Evolutionary conservation across 2,888 invertebrate genomes (phyloP).

Genomic region (Cephalotes varians): DNA sequence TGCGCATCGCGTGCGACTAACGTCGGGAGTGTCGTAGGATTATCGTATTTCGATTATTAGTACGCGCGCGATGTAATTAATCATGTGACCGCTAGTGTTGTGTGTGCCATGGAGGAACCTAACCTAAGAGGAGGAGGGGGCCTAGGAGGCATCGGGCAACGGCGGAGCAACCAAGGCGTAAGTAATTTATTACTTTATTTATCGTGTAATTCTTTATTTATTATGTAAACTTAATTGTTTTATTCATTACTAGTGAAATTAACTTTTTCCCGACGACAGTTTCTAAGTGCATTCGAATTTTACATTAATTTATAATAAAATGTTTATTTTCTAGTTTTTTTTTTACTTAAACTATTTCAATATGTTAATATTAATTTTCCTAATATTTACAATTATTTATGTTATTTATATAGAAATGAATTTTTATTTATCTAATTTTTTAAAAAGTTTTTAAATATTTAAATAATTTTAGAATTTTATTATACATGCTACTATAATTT

Average conservation of each 20-base stretch:
- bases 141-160: not conserved
- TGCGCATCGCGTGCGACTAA: not conserved
- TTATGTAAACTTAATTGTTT: not conserved
- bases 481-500: not conserved
- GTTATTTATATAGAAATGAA: no score
- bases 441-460: no score
- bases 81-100: not conserved
- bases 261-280: no score
- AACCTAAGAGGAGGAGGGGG: not conserved
- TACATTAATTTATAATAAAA: not conserved
- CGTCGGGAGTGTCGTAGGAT: not conserved
- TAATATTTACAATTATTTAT: no score
- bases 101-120: not conserved
- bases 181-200: not conserved
- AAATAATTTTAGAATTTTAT: slow-evolving; percentile 1
- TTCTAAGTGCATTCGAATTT: not conserved
- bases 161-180: not conserved
- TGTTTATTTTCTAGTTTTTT: no score
- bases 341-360: no score
- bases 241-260: no score
- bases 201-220: not conserved
- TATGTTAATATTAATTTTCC: no score
- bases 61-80: not conserved
- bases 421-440: no score
- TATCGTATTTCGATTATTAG: not conserved